Base-by-base conservation (phyloP, 1,140 invertebrate genomes). In the Monochamus saltuarius region DNA sequence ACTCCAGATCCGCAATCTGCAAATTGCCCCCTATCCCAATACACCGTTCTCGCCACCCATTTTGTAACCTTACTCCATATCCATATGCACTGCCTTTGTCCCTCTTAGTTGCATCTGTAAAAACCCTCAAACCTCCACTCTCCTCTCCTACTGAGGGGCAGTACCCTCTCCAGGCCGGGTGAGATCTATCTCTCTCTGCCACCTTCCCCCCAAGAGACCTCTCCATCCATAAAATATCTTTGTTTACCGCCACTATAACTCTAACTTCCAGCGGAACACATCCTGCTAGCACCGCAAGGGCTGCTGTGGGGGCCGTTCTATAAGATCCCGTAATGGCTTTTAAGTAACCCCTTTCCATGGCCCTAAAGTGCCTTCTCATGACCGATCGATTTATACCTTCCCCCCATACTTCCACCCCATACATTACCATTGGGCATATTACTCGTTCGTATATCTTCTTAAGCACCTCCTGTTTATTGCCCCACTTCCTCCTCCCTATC, bases 321-420 rank as follows among this genome's bases (percentile, higher is more conserved):
- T 65, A 65, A 7, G 60, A 42, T 29, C 17, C 29, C 3, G 49
- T 55, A 13, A 66, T 43, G 1, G 40, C 51, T 10, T 59, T 14
- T 10, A 65, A 11, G 38, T 62, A 62, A 9, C 54, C 19, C 36
- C 66, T 54, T 22, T 68, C 59, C 11, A 54, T 59, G 1, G 66
- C 56, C 42, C 22, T 14, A 34, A 68, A 38, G 11, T 62, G 56
- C n/a, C 50, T 45, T 50, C 17, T 11, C n/a, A n/a, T n/a, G n/a
- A n/a, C 16, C 6, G 59, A 46, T 39, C 52, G 43, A 0, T 37
- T 40, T 14, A 8, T 9, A 34, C 16, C 14, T 29, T 54, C 10
- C 2, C 55, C 63, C 57, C 62, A 65, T 10, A 67, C 51, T 38
- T 59, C 62, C 1, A 50, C 39, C 22, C 58, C 63, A 37, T 67